Evolutionary conservation across 1,140 invertebrate species (phyloP).

Genomic region (Caerostris extrusa): DNA sequence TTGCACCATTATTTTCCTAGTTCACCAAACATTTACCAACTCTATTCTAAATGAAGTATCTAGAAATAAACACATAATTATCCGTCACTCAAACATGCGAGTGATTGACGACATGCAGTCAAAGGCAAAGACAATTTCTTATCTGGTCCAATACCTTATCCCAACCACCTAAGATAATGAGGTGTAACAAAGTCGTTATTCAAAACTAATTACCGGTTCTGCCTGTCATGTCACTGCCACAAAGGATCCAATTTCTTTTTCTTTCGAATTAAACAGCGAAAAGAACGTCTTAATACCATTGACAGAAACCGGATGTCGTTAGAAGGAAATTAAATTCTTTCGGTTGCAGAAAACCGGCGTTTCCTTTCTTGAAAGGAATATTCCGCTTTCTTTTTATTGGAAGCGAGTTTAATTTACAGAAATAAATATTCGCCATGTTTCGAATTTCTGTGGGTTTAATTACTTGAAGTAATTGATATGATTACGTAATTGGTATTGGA

Average conservation of each 20-base stretch:
- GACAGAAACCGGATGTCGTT: slow-evolving; percentile 34
- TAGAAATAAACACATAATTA: not conserved
- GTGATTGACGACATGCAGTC: not conserved
- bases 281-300: not conserved
- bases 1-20: too few relatives aligned
- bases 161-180: not conserved
- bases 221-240: slow-evolving; percentile 2
- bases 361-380: not conserved
- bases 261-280: not conserved
- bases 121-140: not conserved
- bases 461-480: not conserved
- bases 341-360: not conserved
- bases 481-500: not conserved
- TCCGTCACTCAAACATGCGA: not conserved
- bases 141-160: not conserved
- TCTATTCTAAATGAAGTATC: too few relatives aligned
- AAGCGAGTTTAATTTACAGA: not conserved
- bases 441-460: not conserved
- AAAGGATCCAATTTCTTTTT: not conserved
- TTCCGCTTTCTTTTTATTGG: not conserved
- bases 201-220: slow-evolving; percentile 29
- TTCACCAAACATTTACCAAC: too few relatives aligned
- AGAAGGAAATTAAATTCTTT: slow-evolving; percentile 22
- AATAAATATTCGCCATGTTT: not conserved
- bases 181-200: slow-evolving; percentile 9